Conservation (phyloP, 2,888 invertebrate species). For the Stenoptilia bipunctidactyla region DNA sequence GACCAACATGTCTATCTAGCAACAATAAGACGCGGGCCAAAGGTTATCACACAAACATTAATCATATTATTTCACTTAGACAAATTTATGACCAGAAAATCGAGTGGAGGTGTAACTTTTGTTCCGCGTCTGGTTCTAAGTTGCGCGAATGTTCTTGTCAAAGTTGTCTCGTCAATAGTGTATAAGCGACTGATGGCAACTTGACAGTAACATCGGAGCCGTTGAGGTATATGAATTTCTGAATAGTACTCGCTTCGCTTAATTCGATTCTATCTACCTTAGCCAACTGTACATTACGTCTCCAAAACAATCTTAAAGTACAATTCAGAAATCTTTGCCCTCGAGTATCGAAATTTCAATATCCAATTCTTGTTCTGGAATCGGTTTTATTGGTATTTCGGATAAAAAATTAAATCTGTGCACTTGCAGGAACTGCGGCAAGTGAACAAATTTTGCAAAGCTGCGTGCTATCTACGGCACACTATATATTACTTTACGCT, state of each 20-base stretch:
- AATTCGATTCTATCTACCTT: constrained; percentile 20
- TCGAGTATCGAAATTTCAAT: constrained; percentile 17
- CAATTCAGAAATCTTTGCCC: constrained; percentile 25
- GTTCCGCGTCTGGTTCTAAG: not conserved
- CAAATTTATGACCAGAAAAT: not conserved
- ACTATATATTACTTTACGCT: constrained; percentile 23
- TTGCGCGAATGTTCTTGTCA: constrained; percentile 21
- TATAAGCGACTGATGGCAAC: constrained; percentile 15
- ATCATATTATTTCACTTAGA: not conserved
- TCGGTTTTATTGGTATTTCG: constrained; percentile 22
- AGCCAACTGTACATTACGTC: constrained; percentile 20
- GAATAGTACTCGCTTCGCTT: constrained; percentile 23
- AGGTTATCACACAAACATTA: not conserved
- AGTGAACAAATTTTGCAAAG: constrained; percentile 31
- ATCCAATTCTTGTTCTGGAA: constrained; percentile 6
- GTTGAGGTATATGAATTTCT: constrained; percentile 27
- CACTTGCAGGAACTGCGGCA: constrained; percentile 25
- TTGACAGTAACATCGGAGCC: constrained; percentile 24
- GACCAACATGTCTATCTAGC: not conserved
- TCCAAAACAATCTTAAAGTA: constrained; percentile 15
- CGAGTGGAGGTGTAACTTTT: not conserved
- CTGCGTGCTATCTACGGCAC: constrained; percentile 28
- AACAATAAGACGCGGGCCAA: not conserved
- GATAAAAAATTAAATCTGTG: constrained; percentile 16
- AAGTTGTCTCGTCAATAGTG: constrained; percentile 9